phyloP scores from a whole-genome alignment of 2,888 invertebrate species.

The Synergus gifuensis region DNA sequence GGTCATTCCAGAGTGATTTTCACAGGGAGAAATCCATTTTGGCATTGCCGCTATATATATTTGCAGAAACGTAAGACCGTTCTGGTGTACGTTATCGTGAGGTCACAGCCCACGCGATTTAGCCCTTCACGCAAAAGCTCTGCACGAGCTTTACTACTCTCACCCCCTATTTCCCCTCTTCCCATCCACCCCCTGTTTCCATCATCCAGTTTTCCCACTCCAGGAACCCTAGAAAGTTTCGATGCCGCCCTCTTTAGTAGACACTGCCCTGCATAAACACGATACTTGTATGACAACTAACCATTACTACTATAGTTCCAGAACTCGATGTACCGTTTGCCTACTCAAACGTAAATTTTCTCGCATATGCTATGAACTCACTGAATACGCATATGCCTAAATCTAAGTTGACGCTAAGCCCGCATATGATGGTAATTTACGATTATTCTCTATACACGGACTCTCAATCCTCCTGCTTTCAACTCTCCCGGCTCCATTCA shows the following conservation, averaged over 20 bases:
- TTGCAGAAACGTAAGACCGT: slow-evolving; percentile 50
- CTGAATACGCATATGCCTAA: slow-evolving; percentile 6
- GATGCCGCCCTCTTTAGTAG: slow-evolving; percentile 42
- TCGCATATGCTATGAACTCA: slow-evolving; percentile 2
- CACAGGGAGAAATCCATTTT: slow-evolving; percentile 30
- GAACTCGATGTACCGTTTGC: slow-evolving; percentile 25
- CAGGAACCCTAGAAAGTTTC: slow-evolving; percentile 25
- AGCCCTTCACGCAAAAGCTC: slow-evolving; percentile 50
- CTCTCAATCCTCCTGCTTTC: background rate
- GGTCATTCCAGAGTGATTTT: slow-evolving; percentile 36
- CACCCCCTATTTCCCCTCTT: slow-evolving; percentile 1
- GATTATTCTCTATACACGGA: slow-evolving; percentile 8
- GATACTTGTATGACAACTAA: slow-evolving; percentile 50
- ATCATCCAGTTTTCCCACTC: background rate
- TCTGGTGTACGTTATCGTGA: slow-evolving; percentile 64
- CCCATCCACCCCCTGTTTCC: background rate
- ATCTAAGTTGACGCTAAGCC: slow-evolving; percentile 10
- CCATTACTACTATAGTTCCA: background rate
- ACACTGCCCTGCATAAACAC: slow-evolving; percentile 60
- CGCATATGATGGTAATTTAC: slow-evolving; percentile 22
- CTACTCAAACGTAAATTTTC: slow-evolving; percentile 21
- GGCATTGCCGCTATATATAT: slow-evolving; percentile 16
- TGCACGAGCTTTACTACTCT: slow-evolving; percentile 29
- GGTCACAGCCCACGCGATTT: slow-evolving; percentile 65
- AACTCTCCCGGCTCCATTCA: background rate